These are phyloP conservation scores for Unio pictorum DNA, from an alignment of 2,888 invertebrate species.

Conservation along the genomic window DNA sequence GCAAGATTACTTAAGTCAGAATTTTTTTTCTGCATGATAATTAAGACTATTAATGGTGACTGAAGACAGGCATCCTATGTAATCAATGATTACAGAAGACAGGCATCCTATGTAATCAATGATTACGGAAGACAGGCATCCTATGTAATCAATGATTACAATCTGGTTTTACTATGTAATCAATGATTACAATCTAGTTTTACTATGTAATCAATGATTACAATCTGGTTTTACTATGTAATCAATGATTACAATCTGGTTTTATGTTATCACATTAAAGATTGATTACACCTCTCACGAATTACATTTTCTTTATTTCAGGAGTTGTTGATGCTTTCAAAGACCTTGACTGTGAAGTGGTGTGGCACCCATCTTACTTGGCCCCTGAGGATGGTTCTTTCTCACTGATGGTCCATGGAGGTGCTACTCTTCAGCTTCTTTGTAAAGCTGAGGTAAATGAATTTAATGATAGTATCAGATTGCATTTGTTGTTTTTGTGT, in stretches of 20 bases:
- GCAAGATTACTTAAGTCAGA: too few relatives aligned
- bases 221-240: not conserved
- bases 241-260: too few relatives aligned
- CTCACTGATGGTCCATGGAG: conserved; percentile 66
- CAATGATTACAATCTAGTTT: not conserved
- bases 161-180: not conserved
- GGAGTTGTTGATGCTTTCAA: conserved; percentile 67
- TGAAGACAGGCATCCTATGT: too few relatives aligned
- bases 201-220: not conserved
- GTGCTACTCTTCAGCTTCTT: conserved; percentile 57
- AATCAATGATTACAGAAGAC: not conserved
- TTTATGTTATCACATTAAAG: too few relatives aligned
- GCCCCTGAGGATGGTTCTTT: conserved; percentile 70
- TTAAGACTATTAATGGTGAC: too few relatives aligned
- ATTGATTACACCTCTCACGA: not conserved
- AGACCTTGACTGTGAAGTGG: conserved; percentile 71
- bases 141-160: not conserved
- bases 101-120: not conserved
- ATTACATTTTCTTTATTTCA: conserved; percentile 19
- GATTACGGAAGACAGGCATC: not conserved
- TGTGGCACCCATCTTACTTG: conserved; percentile 70
- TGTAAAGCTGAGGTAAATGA: conserved; percentile 67
- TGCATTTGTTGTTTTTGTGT: too few relatives aligned
- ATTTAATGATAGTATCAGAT: too few relatives aligned
- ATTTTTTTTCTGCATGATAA: too few relatives aligned